These are phyloP conservation scores for Coelogynopora nodosa DNA, from an alignment of 2,888 invertebrate species.

Conservation along the genomic window DNA sequence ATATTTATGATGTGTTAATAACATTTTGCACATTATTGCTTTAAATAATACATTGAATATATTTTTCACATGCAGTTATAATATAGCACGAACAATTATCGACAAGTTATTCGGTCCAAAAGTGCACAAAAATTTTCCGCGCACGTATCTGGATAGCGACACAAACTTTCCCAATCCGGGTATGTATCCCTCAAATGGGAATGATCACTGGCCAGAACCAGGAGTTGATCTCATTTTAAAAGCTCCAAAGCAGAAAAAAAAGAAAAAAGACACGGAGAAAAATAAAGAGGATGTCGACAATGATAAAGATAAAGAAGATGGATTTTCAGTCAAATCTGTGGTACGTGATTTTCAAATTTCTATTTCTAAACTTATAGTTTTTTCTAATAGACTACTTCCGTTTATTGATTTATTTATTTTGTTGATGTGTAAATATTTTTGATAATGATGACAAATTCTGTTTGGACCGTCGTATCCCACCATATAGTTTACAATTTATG, in stretches of 20 bases:
- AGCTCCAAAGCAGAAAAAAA: neutral
- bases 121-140: conserved; percentile 51
- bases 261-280: neutral
- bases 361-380: too few relatives aligned
- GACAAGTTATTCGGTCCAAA: conserved; percentile 52
- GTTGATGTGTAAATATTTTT: too few relatives aligned
- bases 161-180: conserved; percentile 8
- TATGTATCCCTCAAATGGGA: neutral
- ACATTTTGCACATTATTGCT: too few relatives aligned
- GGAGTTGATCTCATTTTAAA: conserved; percentile 24
- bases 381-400: too few relatives aligned
- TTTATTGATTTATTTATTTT: too few relatives aligned
- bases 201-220: neutral
- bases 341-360: too few relatives aligned
- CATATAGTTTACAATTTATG: too few relatives aligned
- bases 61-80: neutral
- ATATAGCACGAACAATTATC: conserved; percentile 49
- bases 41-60: neutral
- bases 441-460: too few relatives aligned
- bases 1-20: too few relatives aligned
- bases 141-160: conserved; percentile 39
- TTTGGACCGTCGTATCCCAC: too few relatives aligned
- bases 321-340: conserved; percentile 8
- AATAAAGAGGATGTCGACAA: neutral
- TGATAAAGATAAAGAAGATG: neutral